Percentiles rank a stretch among this genome's conserved stretches.
Conservation (phyloP, 2,113 vertebrate species). For the Boulengeromyrus knoepffleri region DNA sequence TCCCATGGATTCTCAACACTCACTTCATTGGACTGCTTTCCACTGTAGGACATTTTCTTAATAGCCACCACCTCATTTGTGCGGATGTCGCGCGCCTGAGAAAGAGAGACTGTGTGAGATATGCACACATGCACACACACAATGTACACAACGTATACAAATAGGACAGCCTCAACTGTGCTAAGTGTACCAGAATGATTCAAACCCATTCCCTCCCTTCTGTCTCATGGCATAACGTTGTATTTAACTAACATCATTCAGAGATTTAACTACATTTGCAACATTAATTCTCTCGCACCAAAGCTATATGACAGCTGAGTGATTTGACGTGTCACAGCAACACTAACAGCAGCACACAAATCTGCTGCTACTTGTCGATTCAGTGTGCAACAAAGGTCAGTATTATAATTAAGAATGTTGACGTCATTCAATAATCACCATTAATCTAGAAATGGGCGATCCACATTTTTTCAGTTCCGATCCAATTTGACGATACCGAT, state of each 20-base stretch:
- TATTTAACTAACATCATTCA: not conserved
- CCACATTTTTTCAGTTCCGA: too few relatives aligned
- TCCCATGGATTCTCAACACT: slow-evolving; percentile 6
- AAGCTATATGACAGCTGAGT: not conserved
- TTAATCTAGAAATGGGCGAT: not conserved
- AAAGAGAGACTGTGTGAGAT: slow-evolving; percentile 9
- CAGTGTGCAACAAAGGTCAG: not conserved
- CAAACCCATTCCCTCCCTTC: not conserved
- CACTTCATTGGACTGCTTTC: slow-evolving; percentile 88
- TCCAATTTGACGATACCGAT: too few relatives aligned
- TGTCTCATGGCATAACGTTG: not conserved
- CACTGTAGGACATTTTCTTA: slow-evolving; percentile 91
- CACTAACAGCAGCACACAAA: not conserved
- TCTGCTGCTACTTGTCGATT: not conserved
- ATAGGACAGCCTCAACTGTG: not conserved
- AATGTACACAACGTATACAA: not conserved
- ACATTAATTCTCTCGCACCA: not conserved
- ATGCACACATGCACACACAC: not conserved
- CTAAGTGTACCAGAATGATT: not conserved
- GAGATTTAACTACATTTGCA: not conserved
- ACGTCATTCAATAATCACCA: not conserved
- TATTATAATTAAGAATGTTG: not conserved
- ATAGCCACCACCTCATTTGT: slow-evolving; percentile 90
- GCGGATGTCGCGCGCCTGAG: slow-evolving; percentile 80
- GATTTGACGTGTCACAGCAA: not conserved